phyloP scores from a whole-genome alignment of 2,888 invertebrate genomes.

The Callimorpha dominula region DNA sequence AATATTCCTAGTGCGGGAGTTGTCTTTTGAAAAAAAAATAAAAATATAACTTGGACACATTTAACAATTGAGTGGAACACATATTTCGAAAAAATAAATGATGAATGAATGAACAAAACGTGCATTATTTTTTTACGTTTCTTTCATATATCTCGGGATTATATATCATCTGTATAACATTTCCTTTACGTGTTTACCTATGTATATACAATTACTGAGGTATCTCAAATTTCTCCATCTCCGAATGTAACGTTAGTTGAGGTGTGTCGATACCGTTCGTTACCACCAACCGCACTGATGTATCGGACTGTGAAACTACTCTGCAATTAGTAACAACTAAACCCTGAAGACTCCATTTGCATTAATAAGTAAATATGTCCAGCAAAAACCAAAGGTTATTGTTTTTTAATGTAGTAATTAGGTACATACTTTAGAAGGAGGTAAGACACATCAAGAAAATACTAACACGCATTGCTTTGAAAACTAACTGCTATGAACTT shows the following conservation, averaged over 20 bases:
- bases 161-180: neutral
- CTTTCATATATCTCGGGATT: neutral
- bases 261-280: constrained; percentile 30
- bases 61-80: neutral
- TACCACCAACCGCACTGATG: constrained; percentile 28
- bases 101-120: no score
- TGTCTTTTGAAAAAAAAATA: no score
- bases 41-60: no score
- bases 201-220: neutral
- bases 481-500: no score
- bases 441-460: neutral
- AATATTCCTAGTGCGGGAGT: no score
- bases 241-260: constrained; percentile 3
- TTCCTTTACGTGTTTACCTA: neutral
- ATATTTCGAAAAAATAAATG: neutral
- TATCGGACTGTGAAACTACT: constrained; percentile 32
- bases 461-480: no score
- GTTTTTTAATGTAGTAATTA: no score
- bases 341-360: constrained; percentile 5
- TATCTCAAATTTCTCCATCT: constrained; percentile 18
- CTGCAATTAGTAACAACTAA: constrained; percentile 25
- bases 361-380: neutral
- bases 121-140: no score
- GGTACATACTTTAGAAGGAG: neutral
- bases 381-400: no score